Percentiles rank a stretch among this genome's conserved stretches.
Conservation (phyloP, 2,797 vertebrate genomes). For the Fistularia tabacaria region DNA sequence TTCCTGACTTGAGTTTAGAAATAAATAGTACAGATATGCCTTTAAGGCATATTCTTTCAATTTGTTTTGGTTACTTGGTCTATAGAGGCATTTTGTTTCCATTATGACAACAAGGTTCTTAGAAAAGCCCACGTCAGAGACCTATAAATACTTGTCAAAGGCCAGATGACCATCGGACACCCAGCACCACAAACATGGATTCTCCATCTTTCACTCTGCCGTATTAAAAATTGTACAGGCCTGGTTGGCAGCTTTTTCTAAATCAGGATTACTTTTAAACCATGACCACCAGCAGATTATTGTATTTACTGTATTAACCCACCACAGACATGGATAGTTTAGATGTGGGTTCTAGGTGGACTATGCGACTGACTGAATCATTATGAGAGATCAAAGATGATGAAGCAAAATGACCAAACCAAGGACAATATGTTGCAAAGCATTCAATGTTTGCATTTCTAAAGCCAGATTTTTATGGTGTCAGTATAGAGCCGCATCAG, state of each 20-base stretch:
- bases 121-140: slow-evolving; percentile 24
- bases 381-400: background rate
- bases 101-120: slow-evolving; percentile 67
- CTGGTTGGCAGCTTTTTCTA: slow-evolving; percentile 36
- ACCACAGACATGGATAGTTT: slow-evolving; percentile 19
- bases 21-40: slow-evolving; percentile 22
- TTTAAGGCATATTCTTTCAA: slow-evolving; percentile 15
- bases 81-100: slow-evolving; percentile 51
- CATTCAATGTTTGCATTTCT: background rate
- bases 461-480: background rate
- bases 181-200: slow-evolving; percentile 11
- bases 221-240: slow-evolving; percentile 18
- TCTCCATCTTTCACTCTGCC: slow-evolving; percentile 1
- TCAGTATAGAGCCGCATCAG: background rate
- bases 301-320: slow-evolving; percentile 41
- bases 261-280: slow-evolving; percentile 56
- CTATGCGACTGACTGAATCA: background rate
- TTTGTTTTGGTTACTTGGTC: slow-evolving; percentile 22
- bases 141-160: slow-evolving; percentile 67
- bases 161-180: slow-evolving; percentile 15
- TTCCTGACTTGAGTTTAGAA: background rate
- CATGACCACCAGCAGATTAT: slow-evolving; percentile 57
- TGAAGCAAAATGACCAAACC: slow-evolving; percentile 4
- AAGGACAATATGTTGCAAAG: background rate
- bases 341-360: slow-evolving; percentile 4